These are phyloP conservation scores for Callospermophilus lateralis DNA, from an alignment of 2,113 vertebrate species.

Conservation along the genomic window DNA sequence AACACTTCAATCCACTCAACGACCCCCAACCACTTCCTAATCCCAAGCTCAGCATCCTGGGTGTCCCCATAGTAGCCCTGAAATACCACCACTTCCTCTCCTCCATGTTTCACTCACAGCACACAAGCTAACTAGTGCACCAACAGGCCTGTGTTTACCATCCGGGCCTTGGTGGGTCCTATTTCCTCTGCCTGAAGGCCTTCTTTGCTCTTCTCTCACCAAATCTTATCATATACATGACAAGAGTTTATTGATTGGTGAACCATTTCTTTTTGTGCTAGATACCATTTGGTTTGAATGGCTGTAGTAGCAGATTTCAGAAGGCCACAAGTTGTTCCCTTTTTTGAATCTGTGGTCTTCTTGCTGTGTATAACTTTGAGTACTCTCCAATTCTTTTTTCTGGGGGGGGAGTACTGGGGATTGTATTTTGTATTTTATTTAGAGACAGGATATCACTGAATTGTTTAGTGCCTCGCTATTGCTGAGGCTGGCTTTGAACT, in stretches of 20 bases:
- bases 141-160: not conserved
- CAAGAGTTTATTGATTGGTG: not conserved
- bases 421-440: no score
- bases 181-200: not conserved
- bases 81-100: not conserved
- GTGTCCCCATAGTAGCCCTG: not conserved
- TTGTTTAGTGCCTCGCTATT: no score
- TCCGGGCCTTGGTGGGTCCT: not conserved
- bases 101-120: not conserved
- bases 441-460: no score
- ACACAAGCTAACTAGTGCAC: not conserved
- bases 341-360: not conserved
- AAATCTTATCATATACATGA: not conserved
- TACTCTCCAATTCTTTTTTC: not conserved
- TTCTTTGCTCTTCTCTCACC: not conserved
- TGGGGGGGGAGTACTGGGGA: no score
- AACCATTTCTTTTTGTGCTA: not conserved
- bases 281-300: not conserved
- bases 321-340: not conserved
- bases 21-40: not conserved
- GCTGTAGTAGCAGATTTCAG: not conserved
- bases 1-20: not conserved
- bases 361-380: not conserved
- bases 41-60: not conserved
- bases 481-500: no score